Evolutionary conservation across 1,140 invertebrate genomes (phyloP).

Genomic region (Mesaphorura yosii): DNA sequence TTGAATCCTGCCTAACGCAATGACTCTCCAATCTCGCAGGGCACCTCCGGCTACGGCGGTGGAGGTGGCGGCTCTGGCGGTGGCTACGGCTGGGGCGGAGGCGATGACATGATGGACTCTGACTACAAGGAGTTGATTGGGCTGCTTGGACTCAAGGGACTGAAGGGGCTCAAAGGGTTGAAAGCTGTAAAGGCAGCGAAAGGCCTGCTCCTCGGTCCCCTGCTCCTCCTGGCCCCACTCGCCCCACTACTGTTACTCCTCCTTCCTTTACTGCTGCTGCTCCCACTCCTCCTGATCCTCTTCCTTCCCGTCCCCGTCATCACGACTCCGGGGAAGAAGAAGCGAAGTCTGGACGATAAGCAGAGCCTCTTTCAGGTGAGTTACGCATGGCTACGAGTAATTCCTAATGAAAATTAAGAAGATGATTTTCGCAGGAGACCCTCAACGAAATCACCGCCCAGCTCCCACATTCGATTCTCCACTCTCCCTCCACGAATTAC

Average conservation of each 20-base stretch:
- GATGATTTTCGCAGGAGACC: conserved; percentile 9
- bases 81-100: conserved; percentile 7
- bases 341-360: neutral
- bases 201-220: conserved; percentile 3
- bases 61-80: neutral
- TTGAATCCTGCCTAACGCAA: neutral
- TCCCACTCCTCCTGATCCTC: conserved; percentile 7
- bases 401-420: neutral
- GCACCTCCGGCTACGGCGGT: neutral
- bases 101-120: conserved; percentile 5
- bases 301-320: conserved; percentile 18
- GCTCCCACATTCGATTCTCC: neutral
- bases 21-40: too few species aligned
- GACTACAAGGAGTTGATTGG: conserved; percentile 14
- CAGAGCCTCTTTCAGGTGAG: conserved; percentile 5
- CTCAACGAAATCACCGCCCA: conserved; percentile 8
- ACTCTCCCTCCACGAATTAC: neutral
- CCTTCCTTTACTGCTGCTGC: conserved; percentile 2
- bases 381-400: too few species aligned
- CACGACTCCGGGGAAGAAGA: neutral
- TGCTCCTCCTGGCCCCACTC: conserved; percentile 5
- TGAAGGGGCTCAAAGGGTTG: conserved; percentile 15
- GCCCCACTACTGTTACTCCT: conserved; percentile 3
- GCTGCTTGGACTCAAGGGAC: conserved; percentile 13
- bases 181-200: conserved; percentile 16